These are phyloP conservation scores for Uromys caudimaculatus DNA, from an alignment of 2,797 vertebrate species.

Conservation along the genomic window DNA sequence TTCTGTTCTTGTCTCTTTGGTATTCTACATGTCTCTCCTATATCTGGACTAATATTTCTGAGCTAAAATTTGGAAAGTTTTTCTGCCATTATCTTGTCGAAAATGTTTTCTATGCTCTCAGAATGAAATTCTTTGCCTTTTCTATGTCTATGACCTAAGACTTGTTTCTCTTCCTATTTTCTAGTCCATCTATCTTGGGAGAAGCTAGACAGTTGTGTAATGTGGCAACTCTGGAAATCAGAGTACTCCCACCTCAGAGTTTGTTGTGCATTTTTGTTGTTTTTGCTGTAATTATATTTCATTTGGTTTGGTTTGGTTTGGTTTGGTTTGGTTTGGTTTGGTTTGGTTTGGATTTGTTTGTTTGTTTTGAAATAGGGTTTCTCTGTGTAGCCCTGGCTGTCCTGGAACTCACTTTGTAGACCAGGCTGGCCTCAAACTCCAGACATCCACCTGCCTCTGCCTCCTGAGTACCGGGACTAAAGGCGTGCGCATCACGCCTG, in stretches of 20 bases:
- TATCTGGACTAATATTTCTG: neutral
- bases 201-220: slow-evolving; percentile 14
- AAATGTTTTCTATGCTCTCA: neutral
- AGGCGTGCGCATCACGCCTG: neutral
- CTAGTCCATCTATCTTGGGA: neutral
- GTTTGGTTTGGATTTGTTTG: no score
- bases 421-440: neutral
- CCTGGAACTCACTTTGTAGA: neutral
- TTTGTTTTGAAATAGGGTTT: neutral
- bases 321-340: neutral
- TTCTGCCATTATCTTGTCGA: neutral
- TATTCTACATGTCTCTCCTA: neutral
- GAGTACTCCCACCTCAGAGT: neutral
- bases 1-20: neutral
- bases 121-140: neutral
- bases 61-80: neutral
- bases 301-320: neutral
- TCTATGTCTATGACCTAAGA: neutral
- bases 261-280: slow-evolving; percentile 5
- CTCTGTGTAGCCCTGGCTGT: neutral
- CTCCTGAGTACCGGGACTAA: neutral
- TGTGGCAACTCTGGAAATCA: neutral
- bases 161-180: neutral
- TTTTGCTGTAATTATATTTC: slow-evolving; percentile 1
- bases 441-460: neutral